A percentile compares a stretch with the other conserved stretches of the same genome.
These are phyloP conservation scores for Melipona quadrifasciata DNA, from an alignment of 1,140 invertebrate genomes.

Conservation along the genomic window DNA sequence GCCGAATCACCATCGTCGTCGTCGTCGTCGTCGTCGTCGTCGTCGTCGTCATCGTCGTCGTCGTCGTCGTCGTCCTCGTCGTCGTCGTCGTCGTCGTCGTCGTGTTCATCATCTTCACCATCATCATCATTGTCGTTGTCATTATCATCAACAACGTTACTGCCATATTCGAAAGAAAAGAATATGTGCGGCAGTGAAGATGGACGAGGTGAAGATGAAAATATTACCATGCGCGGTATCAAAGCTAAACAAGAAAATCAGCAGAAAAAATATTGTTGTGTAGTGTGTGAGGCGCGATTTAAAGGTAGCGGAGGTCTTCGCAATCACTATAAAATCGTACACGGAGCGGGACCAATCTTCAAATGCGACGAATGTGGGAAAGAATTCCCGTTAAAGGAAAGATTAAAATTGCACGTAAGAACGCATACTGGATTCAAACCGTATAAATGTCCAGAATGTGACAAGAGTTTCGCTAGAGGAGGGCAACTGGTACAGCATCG, in stretches of 20 bases:
- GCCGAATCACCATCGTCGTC: not conserved
- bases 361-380: slow-evolving; percentile 88
- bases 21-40: not conserved
- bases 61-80: slow-evolving; percentile 1
- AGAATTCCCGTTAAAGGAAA: slow-evolving; percentile 88
- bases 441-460: slow-evolving; percentile 92
- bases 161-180: not conserved
- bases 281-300: slow-evolving; percentile 88
- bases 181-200: not conserved
- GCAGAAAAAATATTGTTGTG: slow-evolving; percentile 84
- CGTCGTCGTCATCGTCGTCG: not conserved
- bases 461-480: slow-evolving; percentile 91
- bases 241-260: slow-evolving; percentile 30
- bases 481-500: slow-evolving; percentile 92
- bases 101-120: not conserved
- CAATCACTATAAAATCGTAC: slow-evolving; percentile 84
- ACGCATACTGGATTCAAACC: slow-evolving; percentile 94
- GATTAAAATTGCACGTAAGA: slow-evolving; percentile 89
- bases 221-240: not conserved
- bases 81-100: not conserved
- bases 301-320: slow-evolving; percentile 87
- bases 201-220: not conserved
- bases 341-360: slow-evolving; percentile 83
- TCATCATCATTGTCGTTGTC: not conserved
- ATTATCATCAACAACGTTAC: not conserved